These are phyloP conservation scores for Zaprionus tsacasi DNA, from an alignment of 1,140 invertebrate genomes.

Conservation along the genomic window DNA sequence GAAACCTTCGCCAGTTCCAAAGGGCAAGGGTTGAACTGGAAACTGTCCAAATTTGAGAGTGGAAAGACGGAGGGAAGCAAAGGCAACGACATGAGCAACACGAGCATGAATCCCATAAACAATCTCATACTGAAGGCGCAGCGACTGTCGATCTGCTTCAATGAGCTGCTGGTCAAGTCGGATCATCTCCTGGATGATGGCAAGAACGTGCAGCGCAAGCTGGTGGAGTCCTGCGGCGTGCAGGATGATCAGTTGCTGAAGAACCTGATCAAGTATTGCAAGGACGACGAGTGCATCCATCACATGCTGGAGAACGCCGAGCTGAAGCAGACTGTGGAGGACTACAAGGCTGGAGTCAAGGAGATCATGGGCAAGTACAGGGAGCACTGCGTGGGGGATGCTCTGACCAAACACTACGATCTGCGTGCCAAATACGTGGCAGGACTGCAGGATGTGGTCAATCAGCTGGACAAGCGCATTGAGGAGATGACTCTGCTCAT, in stretches of 20 bases:
- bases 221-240: slow-evolving; percentile 30
- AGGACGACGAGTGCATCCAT: slow-evolving; percentile 44
- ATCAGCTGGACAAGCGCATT: slow-evolving; percentile 49
- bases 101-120: neutral
- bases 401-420: slow-evolving; percentile 36
- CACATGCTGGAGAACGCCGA: slow-evolving; percentile 59
- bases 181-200: slow-evolving; percentile 37
- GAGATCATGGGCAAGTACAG: slow-evolving; percentile 57
- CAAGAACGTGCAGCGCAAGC: slow-evolving; percentile 15
- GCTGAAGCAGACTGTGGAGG: slow-evolving; percentile 49
- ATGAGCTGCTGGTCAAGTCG: slow-evolving; percentile 27
- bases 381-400: slow-evolving; percentile 40
- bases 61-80: neutral
- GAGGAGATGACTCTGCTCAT: slow-evolving; percentile 55
- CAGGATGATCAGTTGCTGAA: slow-evolving; percentile 57
- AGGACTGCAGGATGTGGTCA: slow-evolving; percentile 30
- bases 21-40: neutral
- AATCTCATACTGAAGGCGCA: slow-evolving; percentile 15
- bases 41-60: slow-evolving; percentile 52
- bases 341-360: slow-evolving; percentile 42
- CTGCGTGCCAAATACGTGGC: slow-evolving; percentile 50
- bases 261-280: slow-evolving; percentile 44
- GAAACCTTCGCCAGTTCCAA: neutral
- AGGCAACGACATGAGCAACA: slow-evolving; percentile 28
- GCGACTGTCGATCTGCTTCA: slow-evolving; percentile 23